phyloP scores from a whole-genome alignment of 2,797 vertebrate genomes.

The Coranthus polyacanthus region DNA sequence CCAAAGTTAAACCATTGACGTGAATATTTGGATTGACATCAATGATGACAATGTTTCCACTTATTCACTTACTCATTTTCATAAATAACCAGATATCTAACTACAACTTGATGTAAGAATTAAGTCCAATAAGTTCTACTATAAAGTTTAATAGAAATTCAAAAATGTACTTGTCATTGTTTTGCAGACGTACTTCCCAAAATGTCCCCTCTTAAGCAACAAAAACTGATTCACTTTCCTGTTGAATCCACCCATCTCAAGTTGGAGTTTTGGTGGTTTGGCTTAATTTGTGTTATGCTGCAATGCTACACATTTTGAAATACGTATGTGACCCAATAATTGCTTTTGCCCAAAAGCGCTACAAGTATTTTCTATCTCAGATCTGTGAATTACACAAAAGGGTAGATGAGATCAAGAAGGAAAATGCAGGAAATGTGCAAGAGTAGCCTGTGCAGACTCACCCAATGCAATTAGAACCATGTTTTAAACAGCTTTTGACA shows the following conservation, averaged over 20 bases:
- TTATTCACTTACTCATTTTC: too few species aligned
- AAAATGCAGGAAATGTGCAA: conserved; percentile 1
- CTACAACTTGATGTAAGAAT: background rate
- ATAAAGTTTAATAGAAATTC: too few species aligned
- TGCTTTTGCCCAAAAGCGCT: background rate
- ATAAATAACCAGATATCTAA: background rate
- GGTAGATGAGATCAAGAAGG: too few species aligned
- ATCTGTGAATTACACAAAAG: conserved; percentile 17
- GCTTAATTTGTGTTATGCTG: background rate
- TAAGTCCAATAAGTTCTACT: background rate
- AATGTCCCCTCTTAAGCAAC: conserved; percentile 44
- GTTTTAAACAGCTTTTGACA: conserved; percentile 1
- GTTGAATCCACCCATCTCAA: background rate
- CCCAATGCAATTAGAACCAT: conserved; percentile 5
- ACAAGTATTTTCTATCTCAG: background rate
- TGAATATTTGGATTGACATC: too few species aligned
- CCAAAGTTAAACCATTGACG: too few species aligned
- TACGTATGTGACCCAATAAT: background rate
- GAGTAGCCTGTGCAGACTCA: background rate
- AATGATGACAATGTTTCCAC: too few species aligned
- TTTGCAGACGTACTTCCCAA: background rate
- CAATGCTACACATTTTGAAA: conserved; percentile 18
- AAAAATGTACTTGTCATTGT: background rate
- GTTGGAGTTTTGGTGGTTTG: background rate
- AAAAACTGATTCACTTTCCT: conserved; percentile 32